Percentiles rank a stretch among this genome's conserved stretches.
phyloP scores from a whole-genome alignment of 2,113 vertebrate species.

The Argyrosomus japonicus region DNA sequence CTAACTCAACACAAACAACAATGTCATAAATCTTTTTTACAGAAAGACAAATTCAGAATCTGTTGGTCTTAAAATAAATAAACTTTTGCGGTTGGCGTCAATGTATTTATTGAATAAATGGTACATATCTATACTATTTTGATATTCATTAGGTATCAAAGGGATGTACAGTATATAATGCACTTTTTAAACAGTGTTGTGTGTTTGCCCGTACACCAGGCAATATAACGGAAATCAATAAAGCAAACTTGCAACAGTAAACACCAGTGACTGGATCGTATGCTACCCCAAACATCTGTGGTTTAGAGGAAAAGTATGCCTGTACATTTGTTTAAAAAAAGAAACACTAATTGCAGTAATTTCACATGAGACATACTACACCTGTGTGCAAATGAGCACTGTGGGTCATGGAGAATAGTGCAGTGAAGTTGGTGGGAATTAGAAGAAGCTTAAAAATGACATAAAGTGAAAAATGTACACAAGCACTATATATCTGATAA shows the following conservation, averaged over 20 bases:
- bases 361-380: background rate
- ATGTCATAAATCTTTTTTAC: background rate
- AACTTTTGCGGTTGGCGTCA: background rate
- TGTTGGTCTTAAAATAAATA: background rate
- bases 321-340: background rate
- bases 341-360: background rate
- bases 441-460: background rate
- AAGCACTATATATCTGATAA: background rate
- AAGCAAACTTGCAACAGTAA: background rate
- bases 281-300: background rate
- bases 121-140: background rate
- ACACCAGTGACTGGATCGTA: background rate
- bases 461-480: background rate
- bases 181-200: background rate
- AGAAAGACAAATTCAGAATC: background rate
- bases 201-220: background rate
- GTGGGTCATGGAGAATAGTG: background rate
- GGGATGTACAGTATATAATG: background rate
- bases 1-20: background rate
- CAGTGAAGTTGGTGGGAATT: background rate
- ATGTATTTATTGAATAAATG: background rate
- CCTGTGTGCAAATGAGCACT: background rate
- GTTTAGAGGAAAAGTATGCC: background rate
- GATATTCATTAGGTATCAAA: background rate
- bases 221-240: background rate